Conservation (phyloP, 2,888 invertebrate genomes). For the Acronicta aceris region DNA sequence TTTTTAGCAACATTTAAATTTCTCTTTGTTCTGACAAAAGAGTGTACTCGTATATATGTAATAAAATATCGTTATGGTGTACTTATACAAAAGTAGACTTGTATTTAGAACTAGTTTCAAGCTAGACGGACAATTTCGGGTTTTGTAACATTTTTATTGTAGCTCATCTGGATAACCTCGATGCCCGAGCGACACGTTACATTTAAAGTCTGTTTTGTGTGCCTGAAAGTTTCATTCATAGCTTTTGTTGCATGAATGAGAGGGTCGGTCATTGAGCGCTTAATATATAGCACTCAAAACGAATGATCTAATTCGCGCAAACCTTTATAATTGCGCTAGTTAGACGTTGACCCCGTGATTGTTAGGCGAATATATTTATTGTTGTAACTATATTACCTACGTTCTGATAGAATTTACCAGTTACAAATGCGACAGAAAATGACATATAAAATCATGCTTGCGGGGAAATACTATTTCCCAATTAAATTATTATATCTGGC, state of each 20-base stretch:
- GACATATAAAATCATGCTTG: too few relatives aligned
- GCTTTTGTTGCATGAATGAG: neutral
- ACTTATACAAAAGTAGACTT: constrained; percentile 28
- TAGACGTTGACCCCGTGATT: constrained; percentile 35
- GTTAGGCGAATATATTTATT: constrained; percentile 24
- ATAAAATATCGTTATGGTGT: constrained; percentile 28
- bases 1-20: constrained; percentile 4
- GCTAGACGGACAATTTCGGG: constrained; percentile 26
- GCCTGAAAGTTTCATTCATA: constrained; percentile 22
- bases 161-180: constrained; percentile 36
- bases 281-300: neutral
- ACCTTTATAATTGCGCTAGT: constrained; percentile 41
- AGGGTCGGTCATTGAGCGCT: neutral
- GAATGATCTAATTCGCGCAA: constrained; percentile 14
- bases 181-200: constrained; percentile 11
- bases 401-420: too few relatives aligned
- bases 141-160: constrained; percentile 41
- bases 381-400: too few relatives aligned
- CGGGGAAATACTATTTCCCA: too few relatives aligned
- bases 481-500: too few relatives aligned
- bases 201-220: constrained; percentile 11
- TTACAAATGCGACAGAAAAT: too few relatives aligned
- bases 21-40: constrained; percentile 19
- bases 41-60: constrained; percentile 10
- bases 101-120: constrained; percentile 47